Percentiles rank a stretch among this genome's conserved stretches.
Evolutionary conservation across 2,113 vertebrate genomes (phyloP).

Genomic region (Dicrurus megarhynchus): DNA sequence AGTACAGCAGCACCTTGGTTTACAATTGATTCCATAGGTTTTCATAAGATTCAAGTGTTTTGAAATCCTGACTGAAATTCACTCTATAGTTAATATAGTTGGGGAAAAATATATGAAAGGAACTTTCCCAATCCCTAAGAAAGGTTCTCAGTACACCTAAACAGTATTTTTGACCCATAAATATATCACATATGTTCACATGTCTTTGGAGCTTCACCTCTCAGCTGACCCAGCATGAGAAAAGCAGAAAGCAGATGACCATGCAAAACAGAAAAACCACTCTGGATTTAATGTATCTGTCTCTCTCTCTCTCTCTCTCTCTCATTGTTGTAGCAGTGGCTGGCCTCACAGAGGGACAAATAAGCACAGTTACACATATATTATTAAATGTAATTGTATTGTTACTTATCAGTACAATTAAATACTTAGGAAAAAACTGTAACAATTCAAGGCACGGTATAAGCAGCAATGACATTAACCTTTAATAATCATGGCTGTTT

Average conservation of each 20-base stretch:
- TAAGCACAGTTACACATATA: conserved; percentile 19
- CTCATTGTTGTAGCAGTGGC: background rate
- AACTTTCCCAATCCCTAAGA: background rate
- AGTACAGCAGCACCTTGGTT: background rate
- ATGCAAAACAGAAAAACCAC: background rate
- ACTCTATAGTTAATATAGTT: background rate
- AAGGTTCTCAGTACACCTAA: background rate
- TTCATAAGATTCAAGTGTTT: background rate
- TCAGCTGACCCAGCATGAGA: background rate
- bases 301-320: background rate
- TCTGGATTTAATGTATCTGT: background rate
- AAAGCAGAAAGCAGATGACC: background rate
- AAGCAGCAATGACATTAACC: conserved; percentile 55
- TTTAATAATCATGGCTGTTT: conserved; percentile 68
- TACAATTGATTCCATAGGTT: background rate
- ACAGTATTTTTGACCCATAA: background rate
- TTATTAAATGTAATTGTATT: conserved; percentile 68
- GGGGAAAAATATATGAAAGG: background rate
- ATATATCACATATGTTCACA: background rate
- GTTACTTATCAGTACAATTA: conserved; percentile 67
- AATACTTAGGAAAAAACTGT: conserved; percentile 44
- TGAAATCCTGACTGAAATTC: background rate
- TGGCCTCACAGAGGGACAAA: conserved; percentile 33
- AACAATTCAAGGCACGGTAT: conserved; percentile 47
- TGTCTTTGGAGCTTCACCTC: background rate